A percentile compares a stretch with the other conserved stretches of the same genome.
Evolutionary conservation across 2,113 vertebrate genomes (phyloP).

Genomic region (Merops nubicus): DNA sequence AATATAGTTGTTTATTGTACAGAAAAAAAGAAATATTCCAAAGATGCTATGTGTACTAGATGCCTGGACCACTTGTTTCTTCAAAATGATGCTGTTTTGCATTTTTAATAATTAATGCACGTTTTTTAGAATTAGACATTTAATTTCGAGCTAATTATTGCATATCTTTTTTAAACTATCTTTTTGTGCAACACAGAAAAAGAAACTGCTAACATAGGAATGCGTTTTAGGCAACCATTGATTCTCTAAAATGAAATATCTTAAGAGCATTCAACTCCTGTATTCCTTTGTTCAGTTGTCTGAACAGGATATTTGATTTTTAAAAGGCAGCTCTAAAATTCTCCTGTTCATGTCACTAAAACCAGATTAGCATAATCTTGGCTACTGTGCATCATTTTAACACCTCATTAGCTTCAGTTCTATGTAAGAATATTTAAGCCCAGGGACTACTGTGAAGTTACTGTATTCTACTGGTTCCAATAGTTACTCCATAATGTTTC

Average conservation of each 20-base stretch:
- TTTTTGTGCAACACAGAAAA: not conserved
- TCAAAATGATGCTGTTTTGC: not conserved
- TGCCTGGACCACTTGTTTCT: not conserved
- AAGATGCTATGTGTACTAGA: fast-evolving
- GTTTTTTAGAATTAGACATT: not conserved
- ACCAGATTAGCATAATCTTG: not conserved
- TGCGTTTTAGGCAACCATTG: not conserved
- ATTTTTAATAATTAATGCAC: not conserved
- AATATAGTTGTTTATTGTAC: not conserved
- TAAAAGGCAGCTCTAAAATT: not conserved
- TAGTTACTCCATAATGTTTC: not conserved
- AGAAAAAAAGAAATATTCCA: not conserved
- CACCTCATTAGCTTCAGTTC: not conserved
- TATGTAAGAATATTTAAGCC: not conserved
- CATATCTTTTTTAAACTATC: not conserved
- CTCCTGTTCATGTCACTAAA: not conserved
- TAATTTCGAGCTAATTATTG: not conserved
- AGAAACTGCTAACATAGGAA: not conserved
- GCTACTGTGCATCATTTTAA: not conserved
- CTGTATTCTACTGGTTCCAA: not conserved
- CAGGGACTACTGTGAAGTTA: not conserved
- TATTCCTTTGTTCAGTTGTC: not conserved
- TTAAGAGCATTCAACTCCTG: not conserved
- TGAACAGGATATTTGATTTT: not conserved
- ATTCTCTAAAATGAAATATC: not conserved